Conservation (phyloP, 2,113 vertebrate genomes). For the Megalops atlanticus region DNA sequence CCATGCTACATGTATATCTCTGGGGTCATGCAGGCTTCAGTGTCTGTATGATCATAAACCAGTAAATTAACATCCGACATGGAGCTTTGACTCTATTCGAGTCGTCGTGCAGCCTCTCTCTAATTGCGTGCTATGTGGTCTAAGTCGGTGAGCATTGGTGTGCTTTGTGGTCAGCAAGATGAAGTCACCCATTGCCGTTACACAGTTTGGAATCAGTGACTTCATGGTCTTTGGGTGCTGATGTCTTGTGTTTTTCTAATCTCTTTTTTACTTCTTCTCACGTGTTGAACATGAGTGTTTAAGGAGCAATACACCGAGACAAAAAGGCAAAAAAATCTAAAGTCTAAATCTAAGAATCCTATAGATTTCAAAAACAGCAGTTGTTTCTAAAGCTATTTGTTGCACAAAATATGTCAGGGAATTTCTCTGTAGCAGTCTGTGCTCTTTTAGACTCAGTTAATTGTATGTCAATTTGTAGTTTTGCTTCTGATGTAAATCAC, state of each 20-base stretch:
- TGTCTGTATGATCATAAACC: background rate
- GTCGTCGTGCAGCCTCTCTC: background rate
- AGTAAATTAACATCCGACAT: constrained; percentile 5
- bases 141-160: background rate
- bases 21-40: background rate
- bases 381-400: background rate
- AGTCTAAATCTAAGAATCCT: background rate
- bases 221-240: background rate
- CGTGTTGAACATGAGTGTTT: background rate
- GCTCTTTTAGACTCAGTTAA: too few species aligned
- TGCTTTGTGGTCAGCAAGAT: background rate
- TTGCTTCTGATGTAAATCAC: background rate
- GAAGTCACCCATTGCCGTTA: background rate
- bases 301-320: background rate
- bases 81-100: background rate
- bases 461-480: too few species aligned
- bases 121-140: background rate
- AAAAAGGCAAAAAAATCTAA: too few species aligned
- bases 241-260: background rate
- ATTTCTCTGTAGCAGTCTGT: too few species aligned
- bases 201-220: background rate
- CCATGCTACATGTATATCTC: background rate
- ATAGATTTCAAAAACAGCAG: background rate
- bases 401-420: background rate
- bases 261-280: background rate